Percentiles rank a stretch among this genome's conserved stretches.
phyloP scores from a whole-genome alignment of 1,140 invertebrate species.

The Colletes gigas region DNA sequence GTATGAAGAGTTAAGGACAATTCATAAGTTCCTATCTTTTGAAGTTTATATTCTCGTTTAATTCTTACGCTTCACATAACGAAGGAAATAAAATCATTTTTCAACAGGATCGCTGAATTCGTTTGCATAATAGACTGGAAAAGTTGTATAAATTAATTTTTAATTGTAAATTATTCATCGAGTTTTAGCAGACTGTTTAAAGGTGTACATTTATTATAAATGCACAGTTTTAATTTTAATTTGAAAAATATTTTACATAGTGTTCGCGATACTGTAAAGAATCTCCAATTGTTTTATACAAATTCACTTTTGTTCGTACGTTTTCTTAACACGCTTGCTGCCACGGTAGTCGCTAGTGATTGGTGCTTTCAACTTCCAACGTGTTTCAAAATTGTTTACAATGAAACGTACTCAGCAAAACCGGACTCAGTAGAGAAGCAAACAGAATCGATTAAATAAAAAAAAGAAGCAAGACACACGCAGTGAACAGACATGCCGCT shows the following conservation, averaged over 20 bases:
- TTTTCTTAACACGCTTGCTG: too few relatives aligned
- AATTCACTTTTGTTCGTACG: too few relatives aligned
- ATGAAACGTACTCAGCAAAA: too few relatives aligned
- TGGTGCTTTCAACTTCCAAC: too few relatives aligned
- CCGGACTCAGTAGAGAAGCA: too few relatives aligned
- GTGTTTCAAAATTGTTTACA: too few relatives aligned
- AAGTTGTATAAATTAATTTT: slow-evolving; percentile 9
- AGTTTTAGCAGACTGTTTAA: not conserved
- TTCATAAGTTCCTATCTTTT: slow-evolving; percentile 36
- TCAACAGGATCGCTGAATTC: not conserved
- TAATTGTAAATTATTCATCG: slow-evolving; percentile 27
- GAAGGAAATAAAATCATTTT: not conserved
- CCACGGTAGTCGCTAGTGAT: too few relatives aligned
- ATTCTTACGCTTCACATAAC: not conserved
- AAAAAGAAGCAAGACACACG: too few relatives aligned
- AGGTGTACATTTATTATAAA: not conserved
- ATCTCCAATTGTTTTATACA: slow-evolving; percentile 4
- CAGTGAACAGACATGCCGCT: too few relatives aligned
- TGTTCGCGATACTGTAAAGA: slow-evolving; percentile 29
- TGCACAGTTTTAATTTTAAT: slow-evolving; percentile 12
- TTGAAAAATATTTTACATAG: not conserved
- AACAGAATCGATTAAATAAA: too few relatives aligned
- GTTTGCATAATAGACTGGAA: not conserved
- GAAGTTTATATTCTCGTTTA: slow-evolving; percentile 18
- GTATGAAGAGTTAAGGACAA: slow-evolving; percentile 26